These are phyloP conservation scores for Linyphia triangularis DNA, from an alignment of 2,888 invertebrate species.

Conservation along the genomic window DNA sequence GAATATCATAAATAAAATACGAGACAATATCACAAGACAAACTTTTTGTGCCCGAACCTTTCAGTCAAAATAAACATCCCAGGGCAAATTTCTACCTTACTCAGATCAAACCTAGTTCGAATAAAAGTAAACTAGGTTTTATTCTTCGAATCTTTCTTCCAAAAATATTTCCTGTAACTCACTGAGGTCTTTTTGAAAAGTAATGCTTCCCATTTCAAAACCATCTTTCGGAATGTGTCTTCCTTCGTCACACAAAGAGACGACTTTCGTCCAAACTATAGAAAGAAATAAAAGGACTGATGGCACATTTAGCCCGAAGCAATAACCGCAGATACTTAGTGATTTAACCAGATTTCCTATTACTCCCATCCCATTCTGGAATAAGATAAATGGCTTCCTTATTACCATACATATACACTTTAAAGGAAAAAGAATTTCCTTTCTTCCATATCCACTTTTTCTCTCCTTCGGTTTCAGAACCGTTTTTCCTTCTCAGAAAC, in stretches of 20 bases:
- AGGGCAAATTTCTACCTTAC: background rate
- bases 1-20: background rate
- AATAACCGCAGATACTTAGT: slow-evolving; percentile 20
- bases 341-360: slow-evolving; percentile 1
- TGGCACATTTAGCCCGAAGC: slow-evolving; percentile 15
- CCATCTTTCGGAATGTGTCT: background rate
- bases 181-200: background rate
- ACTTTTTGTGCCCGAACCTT: background rate
- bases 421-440: background rate
- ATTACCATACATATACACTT: background rate
- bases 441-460: background rate
- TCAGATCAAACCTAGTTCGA: background rate
- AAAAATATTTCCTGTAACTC: background rate
- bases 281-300: background rate
- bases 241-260: background rate
- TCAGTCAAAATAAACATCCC: background rate
- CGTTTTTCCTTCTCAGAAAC: background rate
- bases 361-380: slow-evolving; percentile 1
- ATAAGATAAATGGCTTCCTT: slow-evolving; percentile 6
- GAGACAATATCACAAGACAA: background rate
- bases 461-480: too few species aligned
- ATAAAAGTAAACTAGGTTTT: background rate
- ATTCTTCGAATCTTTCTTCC: background rate
- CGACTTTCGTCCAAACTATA: background rate
- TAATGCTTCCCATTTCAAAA: background rate